Conservation (phyloP, 2,113 vertebrate genomes). For the Pipa parva region DNA sequence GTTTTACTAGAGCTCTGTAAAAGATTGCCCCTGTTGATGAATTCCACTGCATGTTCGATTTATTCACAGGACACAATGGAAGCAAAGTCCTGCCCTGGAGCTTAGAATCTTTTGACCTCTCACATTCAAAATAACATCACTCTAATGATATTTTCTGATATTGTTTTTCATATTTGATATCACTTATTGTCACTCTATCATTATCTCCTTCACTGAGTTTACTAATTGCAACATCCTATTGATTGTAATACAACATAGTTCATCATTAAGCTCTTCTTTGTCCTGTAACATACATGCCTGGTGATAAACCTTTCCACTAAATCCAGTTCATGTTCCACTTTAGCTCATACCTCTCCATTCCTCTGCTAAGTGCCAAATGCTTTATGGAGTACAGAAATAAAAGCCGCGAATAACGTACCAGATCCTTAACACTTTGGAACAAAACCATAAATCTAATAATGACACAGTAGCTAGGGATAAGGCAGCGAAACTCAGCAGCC, state of each 20-base stretch:
- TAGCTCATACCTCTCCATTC: constrained; percentile 24
- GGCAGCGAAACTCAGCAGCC: constrained; percentile 27
- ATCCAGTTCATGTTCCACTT: constrained; percentile 16
- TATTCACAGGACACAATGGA: no score
- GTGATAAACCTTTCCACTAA: constrained; percentile 33
- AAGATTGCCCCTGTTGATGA: no score
- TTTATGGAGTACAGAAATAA: constrained; percentile 29
- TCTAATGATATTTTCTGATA: no score
- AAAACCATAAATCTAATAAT: constrained; percentile 40
- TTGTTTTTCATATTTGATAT: no score
- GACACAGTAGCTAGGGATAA: constrained; percentile 34
- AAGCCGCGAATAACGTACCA: constrained; percentile 29
- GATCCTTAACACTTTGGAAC: constrained; percentile 41
- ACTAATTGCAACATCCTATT: neutral
- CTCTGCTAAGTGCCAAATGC: constrained; percentile 35
- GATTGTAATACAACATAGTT: neutral
- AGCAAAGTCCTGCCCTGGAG: no score
- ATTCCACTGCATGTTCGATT: no score
- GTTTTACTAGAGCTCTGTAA: no score
- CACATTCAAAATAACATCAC: no score
- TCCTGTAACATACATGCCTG: constrained; percentile 2
- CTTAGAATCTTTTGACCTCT: no score
- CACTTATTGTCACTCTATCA: no score
- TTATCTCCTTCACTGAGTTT: no score
- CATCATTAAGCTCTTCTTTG: constrained; percentile 12